A percentile compares a stretch with the other conserved stretches of the same genome.
Conservation (phyloP, 2,113 vertebrate species). For the Takifugu flavidus region DNA sequence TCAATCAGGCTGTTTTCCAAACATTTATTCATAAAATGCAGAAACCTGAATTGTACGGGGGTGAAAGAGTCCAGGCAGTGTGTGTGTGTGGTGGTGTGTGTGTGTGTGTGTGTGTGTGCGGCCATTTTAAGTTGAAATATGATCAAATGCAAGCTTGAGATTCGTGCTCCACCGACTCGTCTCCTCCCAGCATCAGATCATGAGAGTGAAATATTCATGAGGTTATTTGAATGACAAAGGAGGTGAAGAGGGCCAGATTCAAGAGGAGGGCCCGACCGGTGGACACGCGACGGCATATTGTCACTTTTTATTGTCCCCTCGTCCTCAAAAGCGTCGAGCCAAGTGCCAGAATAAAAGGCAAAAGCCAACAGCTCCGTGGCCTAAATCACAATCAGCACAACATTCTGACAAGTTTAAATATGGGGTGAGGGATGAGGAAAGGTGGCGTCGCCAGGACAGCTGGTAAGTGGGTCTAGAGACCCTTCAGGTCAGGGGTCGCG, state of each 20-base stretch:
- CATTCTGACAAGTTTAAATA: not conserved
- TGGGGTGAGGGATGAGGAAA: not conserved
- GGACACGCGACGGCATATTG: constrained; percentile 29
- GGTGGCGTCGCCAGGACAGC: constrained; percentile 18
- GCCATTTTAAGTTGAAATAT: constrained; percentile 3
- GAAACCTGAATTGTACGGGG: not conserved
- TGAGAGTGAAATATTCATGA: constrained; percentile 71
- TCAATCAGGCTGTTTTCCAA: constrained; percentile 10
- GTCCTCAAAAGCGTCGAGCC: constrained; percentile 10
- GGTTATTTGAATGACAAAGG: constrained; percentile 71
- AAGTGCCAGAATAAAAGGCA: not conserved
- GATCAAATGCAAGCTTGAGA: constrained; percentile 11
- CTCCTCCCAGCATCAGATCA: constrained; percentile 18
- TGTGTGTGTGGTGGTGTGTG: not conserved
- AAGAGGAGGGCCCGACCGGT: constrained; percentile 27
- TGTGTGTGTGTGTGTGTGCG: not conserved
- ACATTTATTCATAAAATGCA: constrained; percentile 11
- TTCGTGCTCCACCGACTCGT: constrained; percentile 24
- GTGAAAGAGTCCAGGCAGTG: not conserved
- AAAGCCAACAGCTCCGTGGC: not conserved
- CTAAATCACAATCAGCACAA: not conserved
- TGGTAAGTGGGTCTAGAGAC: constrained; percentile 20
- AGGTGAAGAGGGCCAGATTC: constrained; percentile 44
- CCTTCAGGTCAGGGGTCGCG: constrained; percentile 29
- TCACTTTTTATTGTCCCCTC: constrained; percentile 18